phyloP scores from a whole-genome alignment of 2,888 invertebrate genomes.

The Lysandra coridon region DNA sequence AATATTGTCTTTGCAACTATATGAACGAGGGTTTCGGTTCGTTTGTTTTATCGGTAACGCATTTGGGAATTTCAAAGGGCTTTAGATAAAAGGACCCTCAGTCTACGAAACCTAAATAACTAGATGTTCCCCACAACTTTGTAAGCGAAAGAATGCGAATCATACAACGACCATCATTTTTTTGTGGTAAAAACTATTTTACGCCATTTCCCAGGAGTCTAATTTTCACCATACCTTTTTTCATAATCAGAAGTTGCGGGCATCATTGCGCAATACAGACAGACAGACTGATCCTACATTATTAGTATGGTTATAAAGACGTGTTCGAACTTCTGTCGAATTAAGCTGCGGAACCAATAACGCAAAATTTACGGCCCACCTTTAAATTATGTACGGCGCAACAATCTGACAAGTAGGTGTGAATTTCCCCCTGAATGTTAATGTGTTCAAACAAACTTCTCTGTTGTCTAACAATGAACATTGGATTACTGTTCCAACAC shows the following conservation, averaged over 20 bases:
- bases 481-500: not conserved
- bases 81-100: slow-evolving; percentile 26
- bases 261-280: too few relatives aligned
- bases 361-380: slow-evolving; percentile 29
- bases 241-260: too few relatives aligned
- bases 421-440: slow-evolving; percentile 8
- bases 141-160: not conserved
- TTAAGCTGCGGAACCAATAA: slow-evolving; percentile 40
- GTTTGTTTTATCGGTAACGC: slow-evolving; percentile 28
- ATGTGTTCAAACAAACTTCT: slow-evolving; percentile 20
- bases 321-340: slow-evolving; percentile 31
- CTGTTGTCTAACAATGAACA: slow-evolving; percentile 6
- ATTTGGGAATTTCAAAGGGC: slow-evolving; percentile 3
- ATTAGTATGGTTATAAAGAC: slow-evolving; percentile 28
- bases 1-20: slow-evolving; percentile 27
- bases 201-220: too few relatives aligned
- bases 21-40: slow-evolving; percentile 21
- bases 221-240: too few relatives aligned
- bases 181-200: too few relatives aligned
- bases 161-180: too few relatives aligned
- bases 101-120: not conserved
- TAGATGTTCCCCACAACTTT: not conserved
- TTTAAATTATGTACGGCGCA: slow-evolving; percentile 5
- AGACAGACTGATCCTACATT: too few relatives aligned
- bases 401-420: slow-evolving; percentile 4